A percentile compares a stretch with the other conserved stretches of the same genome.
Evolutionary conservation across 2,113 vertebrate genomes (phyloP).

Genomic region (Hepsetus odoe): DNA sequence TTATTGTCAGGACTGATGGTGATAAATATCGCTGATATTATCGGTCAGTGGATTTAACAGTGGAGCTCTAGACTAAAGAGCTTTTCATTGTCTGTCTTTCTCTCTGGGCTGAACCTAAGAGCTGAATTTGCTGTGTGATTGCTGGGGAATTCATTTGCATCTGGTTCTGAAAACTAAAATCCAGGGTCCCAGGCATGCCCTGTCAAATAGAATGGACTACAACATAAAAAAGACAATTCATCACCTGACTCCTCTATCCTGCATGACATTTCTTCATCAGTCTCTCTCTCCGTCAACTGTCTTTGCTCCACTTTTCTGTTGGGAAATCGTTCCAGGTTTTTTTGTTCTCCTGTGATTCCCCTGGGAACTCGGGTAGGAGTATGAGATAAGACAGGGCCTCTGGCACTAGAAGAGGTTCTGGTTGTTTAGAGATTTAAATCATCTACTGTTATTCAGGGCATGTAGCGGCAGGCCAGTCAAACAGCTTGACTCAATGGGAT

Average conservation of each 20-base stretch:
- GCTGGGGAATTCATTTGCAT: constrained; percentile 4
- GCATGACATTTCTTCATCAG: neutral
- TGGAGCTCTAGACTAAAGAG: neutral
- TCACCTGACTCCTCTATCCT: neutral
- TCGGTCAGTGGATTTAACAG: no score
- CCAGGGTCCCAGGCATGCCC: neutral
- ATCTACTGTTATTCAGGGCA: neutral
- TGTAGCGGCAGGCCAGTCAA: neutral
- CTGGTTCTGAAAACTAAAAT: constrained; percentile 23
- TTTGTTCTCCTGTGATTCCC: neutral
- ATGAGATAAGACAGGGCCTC: neutral
- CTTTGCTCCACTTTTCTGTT: neutral
- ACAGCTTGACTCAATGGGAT: neutral
- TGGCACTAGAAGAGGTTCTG: neutral
- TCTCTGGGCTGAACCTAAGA: neutral
- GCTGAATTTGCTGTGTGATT: constrained; percentile 5
- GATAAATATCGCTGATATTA: no score
- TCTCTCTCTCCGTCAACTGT: neutral
- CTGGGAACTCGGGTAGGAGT: neutral
- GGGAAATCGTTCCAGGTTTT: neutral
- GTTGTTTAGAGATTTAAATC: neutral
- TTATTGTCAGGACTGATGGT: no score
- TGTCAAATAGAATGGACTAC: constrained; percentile 11
- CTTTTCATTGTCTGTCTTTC: neutral
- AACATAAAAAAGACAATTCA: constrained; percentile 27